phyloP scores from a whole-genome alignment of 1,140 invertebrate species.

The Trichonephila inaurata region DNA sequence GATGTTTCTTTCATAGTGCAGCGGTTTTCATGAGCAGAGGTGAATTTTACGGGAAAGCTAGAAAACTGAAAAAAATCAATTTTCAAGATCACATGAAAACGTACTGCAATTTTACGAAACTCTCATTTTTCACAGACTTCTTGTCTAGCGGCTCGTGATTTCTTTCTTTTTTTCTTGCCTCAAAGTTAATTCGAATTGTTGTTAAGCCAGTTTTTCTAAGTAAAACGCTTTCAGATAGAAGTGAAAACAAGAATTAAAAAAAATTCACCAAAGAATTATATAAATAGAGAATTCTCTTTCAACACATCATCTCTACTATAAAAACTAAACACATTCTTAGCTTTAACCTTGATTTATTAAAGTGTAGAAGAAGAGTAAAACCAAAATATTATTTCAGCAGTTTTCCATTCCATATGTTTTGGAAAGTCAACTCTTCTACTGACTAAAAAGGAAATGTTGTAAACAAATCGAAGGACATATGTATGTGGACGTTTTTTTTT shows the following conservation, averaged over 20 bases:
- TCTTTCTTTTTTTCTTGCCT: too few species aligned
- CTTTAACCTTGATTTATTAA: constrained; percentile 4
- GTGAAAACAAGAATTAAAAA: background rate
- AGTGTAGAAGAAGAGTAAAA: background rate
- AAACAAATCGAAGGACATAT: constrained; percentile 58
- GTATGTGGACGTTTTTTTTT: too few species aligned
- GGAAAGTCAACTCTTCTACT: background rate
- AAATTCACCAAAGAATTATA: too few species aligned
- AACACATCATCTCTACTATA: background rate
- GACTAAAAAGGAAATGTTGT: background rate
- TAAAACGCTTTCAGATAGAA: background rate
- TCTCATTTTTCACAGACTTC: too few species aligned
- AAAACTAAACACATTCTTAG: constrained; percentile 3
- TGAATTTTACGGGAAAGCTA: too few species aligned
- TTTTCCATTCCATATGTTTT: background rate
- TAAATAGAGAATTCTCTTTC: too few species aligned
- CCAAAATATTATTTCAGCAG: constrained; percentile 5
- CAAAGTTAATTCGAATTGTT: background rate
- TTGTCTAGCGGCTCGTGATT: too few species aligned
- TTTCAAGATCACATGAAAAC: too few species aligned
- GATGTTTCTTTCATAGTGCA: too few species aligned
- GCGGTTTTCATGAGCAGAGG: too few species aligned
- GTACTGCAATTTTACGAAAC: too few species aligned
- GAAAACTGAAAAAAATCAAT: too few species aligned
- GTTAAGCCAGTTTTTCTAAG: background rate